Evolutionary conservation across 2,797 vertebrate genomes (phyloP).

Genomic region (Acropternis orthonyx): DNA sequence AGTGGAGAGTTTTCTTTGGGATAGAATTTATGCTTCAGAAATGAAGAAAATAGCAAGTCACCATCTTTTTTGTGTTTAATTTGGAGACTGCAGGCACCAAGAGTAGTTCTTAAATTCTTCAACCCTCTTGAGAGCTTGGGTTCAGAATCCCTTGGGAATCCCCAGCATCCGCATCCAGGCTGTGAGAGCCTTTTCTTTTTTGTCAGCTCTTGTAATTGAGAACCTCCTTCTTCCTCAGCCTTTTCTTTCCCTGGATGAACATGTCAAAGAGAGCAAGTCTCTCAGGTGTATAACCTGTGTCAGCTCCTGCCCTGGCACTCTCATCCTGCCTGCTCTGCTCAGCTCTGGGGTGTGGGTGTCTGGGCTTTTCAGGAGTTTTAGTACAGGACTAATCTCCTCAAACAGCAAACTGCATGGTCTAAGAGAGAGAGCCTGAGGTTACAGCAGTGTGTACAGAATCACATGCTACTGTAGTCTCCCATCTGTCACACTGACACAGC

Average conservation of each 20-base stretch:
- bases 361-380: not conserved
- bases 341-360: rapidly evolving
- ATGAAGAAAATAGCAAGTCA: not conserved
- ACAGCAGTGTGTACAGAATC: not conserved
- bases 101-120: not conserved
- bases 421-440: not conserved
- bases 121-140: not conserved
- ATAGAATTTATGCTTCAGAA: not conserved
- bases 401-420: not conserved
- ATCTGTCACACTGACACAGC: constrained; percentile 8
- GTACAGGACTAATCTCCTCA: not conserved
- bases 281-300: not conserved
- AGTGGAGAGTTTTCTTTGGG: not conserved
- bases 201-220: not conserved
- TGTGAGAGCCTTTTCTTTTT: not conserved
- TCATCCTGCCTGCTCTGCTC: not conserved
- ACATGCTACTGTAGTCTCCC: not conserved
- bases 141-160: not conserved
- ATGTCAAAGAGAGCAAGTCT: not conserved
- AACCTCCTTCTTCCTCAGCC: not conserved
- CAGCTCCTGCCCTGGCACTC: not conserved
- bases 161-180: not conserved
- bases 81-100: not conserved
- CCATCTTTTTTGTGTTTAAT: not conserved
- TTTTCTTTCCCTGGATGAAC: not conserved